Base-by-base conservation (phyloP, 2,113 vertebrate species). In the Rhizomys pruinosus region DNA sequence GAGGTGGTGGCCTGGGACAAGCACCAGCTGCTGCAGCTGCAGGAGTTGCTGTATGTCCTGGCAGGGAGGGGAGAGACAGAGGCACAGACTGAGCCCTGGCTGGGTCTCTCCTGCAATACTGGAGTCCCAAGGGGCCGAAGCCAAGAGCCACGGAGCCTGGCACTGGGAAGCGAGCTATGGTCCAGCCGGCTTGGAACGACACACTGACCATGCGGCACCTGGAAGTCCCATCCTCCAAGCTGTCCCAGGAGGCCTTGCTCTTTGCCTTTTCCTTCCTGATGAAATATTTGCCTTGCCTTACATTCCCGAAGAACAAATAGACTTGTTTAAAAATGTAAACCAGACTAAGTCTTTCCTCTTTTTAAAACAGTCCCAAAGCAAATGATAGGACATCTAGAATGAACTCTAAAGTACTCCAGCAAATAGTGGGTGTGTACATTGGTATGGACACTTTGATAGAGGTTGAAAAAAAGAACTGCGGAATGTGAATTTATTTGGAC, bases 21-120 rank as follows among this genome's bases (percentile, higher is more conserved):
- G 98, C 87, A 99, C 99, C 96, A 99, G 94, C 98, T 99, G 99
- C 97, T 99, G 99, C 87, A 99, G 98, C 98, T 99, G 99, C 89
- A 99, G 98, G 94, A 99, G 94, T 98, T 99, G 99, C 97, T 99
- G 99, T 95, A 99, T 99, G 97, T 99, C 99, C 99, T 98, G 84
- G 52, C 39, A 47, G 71, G 81, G 76, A 59, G 57, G 13, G 47
- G 42, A 29, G 0, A 7, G 85, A 80, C 87, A 95, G 73, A 85
- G 68, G 74, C n/a, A 92, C 15, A 64, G 73, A 57, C 73, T 93
- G 72, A 95, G 78, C 88, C 68, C 23, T 5, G 23, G 95, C 10
- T 47, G 27, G 44, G 29, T 27, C 66, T 13, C 68, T n/a, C 29
- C 61, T 32, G 84, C 25, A 32, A 42, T 7, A 13, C 19, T n/a